Conservation (phyloP, 2,113 vertebrate genomes). For the Cyanistes caeruleus region DNA sequence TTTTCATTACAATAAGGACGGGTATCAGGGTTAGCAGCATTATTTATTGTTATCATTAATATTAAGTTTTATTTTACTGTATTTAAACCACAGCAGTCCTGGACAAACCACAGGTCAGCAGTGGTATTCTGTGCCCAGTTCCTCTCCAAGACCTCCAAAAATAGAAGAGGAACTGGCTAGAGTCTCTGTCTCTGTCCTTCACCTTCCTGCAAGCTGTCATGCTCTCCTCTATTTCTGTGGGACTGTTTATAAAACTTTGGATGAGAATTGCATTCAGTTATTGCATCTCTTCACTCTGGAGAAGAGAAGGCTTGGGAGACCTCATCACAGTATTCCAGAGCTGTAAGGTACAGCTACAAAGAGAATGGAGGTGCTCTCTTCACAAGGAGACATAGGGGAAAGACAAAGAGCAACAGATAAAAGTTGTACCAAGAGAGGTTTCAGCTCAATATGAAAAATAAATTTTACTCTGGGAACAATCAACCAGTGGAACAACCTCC, state of each 20-base stretch:
- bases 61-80: neutral
- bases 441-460: neutral
- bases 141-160: neutral
- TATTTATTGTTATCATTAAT: neutral
- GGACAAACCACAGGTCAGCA: neutral
- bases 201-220: neutral
- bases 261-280: neutral
- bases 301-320: neutral
- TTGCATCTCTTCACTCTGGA: neutral
- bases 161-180: neutral
- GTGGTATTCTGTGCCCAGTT: neutral
- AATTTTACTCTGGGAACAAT: neutral
- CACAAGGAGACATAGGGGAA: neutral
- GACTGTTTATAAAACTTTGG: neutral
- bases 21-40: neutral
- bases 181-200: neutral
- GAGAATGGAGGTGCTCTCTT: neutral
- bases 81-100: neutral
- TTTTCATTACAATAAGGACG: neutral
- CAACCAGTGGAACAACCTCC: neutral
- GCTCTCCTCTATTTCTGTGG: neutral
- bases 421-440: neutral
- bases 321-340: neutral
- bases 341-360: neutral
- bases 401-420: neutral